phyloP scores from a whole-genome alignment of 2,888 invertebrate species.

The Trachelus troglodyta region DNA sequence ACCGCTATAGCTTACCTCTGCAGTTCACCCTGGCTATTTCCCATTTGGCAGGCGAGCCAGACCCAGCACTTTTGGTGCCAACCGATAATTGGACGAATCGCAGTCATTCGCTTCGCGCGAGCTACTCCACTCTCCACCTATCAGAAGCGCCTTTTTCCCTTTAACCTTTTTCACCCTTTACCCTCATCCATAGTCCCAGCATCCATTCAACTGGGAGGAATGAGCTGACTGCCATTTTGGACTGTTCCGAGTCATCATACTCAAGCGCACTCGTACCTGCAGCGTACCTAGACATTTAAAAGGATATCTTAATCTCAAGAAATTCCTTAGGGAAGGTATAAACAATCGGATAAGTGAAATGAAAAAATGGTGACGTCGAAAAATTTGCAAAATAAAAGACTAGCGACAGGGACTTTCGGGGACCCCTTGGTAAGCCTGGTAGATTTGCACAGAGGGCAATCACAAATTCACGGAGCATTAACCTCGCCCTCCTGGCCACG shows the following conservation, averaged over 20 bases:
- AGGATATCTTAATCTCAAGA: neutral
- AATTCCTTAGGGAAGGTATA: neutral
- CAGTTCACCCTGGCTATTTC: constrained; percentile 51
- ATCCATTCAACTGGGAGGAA: neutral
- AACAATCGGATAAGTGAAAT: neutral
- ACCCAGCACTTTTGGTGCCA: constrained; percentile 62
- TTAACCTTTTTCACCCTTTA: constrained; percentile 7
- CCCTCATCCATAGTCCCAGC: neutral
- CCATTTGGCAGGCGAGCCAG: constrained; percentile 61
- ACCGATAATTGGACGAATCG: constrained; percentile 62
- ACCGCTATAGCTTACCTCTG: constrained; percentile 46
- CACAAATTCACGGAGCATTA: constrained; percentile 55
- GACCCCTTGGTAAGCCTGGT: constrained; percentile 2
- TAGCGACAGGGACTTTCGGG: neutral
- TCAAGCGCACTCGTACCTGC: neutral
- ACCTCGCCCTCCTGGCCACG: constrained; percentile 31
- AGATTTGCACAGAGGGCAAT: constrained; percentile 49
- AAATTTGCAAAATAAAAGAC: neutral
- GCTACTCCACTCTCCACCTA: constrained; percentile 20
- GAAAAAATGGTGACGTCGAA: constrained; percentile 1
- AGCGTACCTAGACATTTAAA: neutral
- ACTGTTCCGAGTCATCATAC: neutral
- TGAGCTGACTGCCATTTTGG: neutral
- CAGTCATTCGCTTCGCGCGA: constrained; percentile 59
- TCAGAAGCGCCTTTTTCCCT: neutral